A percentile compares a stretch with the other conserved stretches of the same genome.
Conservation (phyloP, 53 echinoderm and acorn worm species). For the Zoroaster sp. region DNA sequence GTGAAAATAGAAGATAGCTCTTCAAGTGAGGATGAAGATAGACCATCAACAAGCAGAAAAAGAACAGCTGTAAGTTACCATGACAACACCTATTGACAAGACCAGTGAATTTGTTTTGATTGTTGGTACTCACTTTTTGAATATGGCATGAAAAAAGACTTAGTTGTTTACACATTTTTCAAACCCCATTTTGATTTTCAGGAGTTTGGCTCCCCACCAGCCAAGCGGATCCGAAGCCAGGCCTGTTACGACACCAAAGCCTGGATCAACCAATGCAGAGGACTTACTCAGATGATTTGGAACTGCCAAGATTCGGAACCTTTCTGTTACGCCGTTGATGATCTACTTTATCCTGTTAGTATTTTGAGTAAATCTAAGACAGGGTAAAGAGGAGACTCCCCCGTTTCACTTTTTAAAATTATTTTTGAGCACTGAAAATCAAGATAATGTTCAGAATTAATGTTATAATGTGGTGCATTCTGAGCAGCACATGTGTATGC, state of each 20-base stretch:
- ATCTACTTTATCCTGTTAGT: constrained; percentile 73
- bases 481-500: no score
- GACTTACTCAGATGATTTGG: constrained; percentile 78
- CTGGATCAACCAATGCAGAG: constrained; percentile 80
- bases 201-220: constrained; percentile 41
- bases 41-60: constrained; percentile 51
- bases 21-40: constrained; percentile 60
- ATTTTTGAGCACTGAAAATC: no score
- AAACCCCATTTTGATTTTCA: neutral
- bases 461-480: no score
- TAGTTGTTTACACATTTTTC: neutral
- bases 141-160: neutral
- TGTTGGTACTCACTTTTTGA: no score
- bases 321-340: constrained; percentile 85
- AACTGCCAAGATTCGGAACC: constrained; percentile 87
- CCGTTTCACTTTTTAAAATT: no score
- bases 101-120: neutral
- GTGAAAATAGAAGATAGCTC: constrained; percentile 59
- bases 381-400: no score
- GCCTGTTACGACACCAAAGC: constrained; percentile 77
- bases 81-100: neutral
- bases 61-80: constrained; percentile 48
- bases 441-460: no score
- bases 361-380: no score
- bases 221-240: constrained; percentile 61